Conservation (phyloP, 2,888 invertebrate species). For the Oligia latruncula region DNA sequence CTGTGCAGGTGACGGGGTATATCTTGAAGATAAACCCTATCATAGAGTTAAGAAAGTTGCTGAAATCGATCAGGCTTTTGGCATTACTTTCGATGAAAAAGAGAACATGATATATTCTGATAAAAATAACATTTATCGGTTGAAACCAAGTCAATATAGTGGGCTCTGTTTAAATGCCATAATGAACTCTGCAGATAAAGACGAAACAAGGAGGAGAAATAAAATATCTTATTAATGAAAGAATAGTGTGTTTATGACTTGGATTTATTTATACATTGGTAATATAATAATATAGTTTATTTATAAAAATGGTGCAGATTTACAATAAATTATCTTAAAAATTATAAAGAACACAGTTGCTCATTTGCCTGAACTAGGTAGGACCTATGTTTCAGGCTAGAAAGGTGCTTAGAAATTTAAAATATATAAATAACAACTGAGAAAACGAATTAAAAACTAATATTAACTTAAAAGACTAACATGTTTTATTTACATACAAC, state of each 20-base stretch:
- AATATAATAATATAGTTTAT: too few species aligned
- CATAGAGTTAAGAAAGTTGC: conserved; percentile 74
- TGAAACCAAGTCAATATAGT: conserved; percentile 73
- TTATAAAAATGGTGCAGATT: too few species aligned
- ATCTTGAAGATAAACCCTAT: conserved; percentile 81
- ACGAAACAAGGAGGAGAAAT: conserved; percentile 15
- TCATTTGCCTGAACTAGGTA: too few species aligned
- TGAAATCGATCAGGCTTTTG: conserved; percentile 77
- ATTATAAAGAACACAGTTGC: too few species aligned
- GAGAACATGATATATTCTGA: conserved; percentile 82
- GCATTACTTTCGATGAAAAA: conserved; percentile 81
- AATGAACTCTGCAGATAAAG: conserved; percentile 31
- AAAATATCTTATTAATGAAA: neutral
- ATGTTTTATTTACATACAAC: too few species aligned
- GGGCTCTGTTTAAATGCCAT: conserved; percentile 70
- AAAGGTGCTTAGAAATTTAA: too few species aligned
- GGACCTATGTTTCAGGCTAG: too few species aligned
- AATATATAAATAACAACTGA: too few species aligned
- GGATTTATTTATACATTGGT: neutral
- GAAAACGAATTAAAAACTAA: too few species aligned
- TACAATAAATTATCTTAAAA: too few species aligned
- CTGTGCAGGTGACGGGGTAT: conserved; percentile 78
- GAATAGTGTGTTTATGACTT: neutral
- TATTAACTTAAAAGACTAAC: too few species aligned
- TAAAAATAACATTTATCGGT: conserved; percentile 75